Base-by-base conservation (phyloP, 2,888 invertebrate genomes). In the Ormia ochracea region DNA sequence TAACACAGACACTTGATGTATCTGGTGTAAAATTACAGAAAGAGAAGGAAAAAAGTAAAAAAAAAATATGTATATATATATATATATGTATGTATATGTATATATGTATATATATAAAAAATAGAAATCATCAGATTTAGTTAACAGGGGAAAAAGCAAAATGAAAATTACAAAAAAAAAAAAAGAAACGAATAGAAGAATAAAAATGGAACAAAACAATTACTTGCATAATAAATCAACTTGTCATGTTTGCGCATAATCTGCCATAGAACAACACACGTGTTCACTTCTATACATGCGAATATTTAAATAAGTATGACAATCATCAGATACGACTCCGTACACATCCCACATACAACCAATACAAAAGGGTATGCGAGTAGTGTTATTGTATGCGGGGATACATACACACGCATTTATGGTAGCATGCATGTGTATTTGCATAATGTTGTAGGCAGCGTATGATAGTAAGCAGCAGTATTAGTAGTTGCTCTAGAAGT, bases 171-270 rank as follows among this genome's bases (percentile, higher is more conserved):
- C 45, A 38, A 21, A 56, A 56, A 56, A 28, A 6, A 33, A 28
- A 9, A 52, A 38, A 56, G 21, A 14, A 54, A 17, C 23, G 36
- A 45, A 69, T 19, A 66, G 43, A 58, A 41, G 12, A 38, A 59
- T 21, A 38, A 69, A 78, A 86, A 84, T 84, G 85, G 86, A 84
- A 83, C 87, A 87, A 85, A 86, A 86, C 87, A 87, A 86, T 86
- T 86, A 87, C 86, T 80, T 84, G 86, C 86, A 86, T 87, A 86
- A 86, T 87, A 86, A 86, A 86, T 87, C 86, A 86, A 86, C 84
- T 86, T 84, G 83, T 84, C 85, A 85, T 85, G 81, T 82, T 85
- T 82, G 84, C 82, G 75, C 66, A 81, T 82, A 74, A 78, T 81
- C 83, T 31, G 79, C 82, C 82, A 82, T 78, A 73, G 63, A 63